A percentile compares a stretch with the other conserved stretches of the same genome.
Evolutionary conservation across 2,797 vertebrate species (phyloP).

Genomic region (Pterois miles): DNA sequence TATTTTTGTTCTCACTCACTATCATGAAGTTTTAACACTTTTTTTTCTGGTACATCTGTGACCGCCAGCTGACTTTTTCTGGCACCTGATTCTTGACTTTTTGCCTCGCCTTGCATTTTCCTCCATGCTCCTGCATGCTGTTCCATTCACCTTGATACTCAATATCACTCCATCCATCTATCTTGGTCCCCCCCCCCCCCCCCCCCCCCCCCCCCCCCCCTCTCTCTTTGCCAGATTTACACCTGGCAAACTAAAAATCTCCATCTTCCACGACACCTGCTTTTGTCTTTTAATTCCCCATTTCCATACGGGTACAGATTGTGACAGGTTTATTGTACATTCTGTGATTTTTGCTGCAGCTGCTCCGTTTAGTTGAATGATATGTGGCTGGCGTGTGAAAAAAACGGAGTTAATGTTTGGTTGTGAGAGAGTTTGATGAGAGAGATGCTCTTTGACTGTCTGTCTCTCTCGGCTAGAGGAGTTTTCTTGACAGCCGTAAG

Average conservation of each 20-base stretch:
- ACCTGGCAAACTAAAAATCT: constrained; percentile 45
- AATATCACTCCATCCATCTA: constrained; percentile 48
- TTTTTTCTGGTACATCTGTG: constrained; percentile 43
- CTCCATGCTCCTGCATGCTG: constrained; percentile 10
- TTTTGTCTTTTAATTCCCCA: constrained; percentile 51
- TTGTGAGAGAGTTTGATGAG: constrained; percentile 54
- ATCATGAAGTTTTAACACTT: constrained; percentile 30
- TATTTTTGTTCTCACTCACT: constrained; percentile 24
- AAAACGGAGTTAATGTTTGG: constrained; percentile 43
- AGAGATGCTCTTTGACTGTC: constrained; percentile 38
- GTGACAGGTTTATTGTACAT: constrained; percentile 55
- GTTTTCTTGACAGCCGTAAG: constrained; percentile 69
- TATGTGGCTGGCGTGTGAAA: constrained; percentile 22
- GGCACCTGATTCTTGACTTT: constrained; percentile 39
- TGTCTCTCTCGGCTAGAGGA: constrained; percentile 34
- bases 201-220: constrained; percentile 1
- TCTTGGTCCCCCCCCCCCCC: constrained; percentile 27
- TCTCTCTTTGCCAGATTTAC: constrained; percentile 46
- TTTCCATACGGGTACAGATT: constrained; percentile 28
- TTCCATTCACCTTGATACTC: constrained; percentile 59
- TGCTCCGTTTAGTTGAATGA: constrained; percentile 47
- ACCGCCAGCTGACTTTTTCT: constrained; percentile 47
- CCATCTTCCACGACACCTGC: constrained; percentile 41
- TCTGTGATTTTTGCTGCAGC: constrained; percentile 35
- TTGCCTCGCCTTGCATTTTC: constrained; percentile 36